A percentile compares a stretch with the other conserved stretches of the same genome.
Evolutionary conservation across 2,797 vertebrate genomes (phyloP).

Genomic region (Danio aesculapii): DNA sequence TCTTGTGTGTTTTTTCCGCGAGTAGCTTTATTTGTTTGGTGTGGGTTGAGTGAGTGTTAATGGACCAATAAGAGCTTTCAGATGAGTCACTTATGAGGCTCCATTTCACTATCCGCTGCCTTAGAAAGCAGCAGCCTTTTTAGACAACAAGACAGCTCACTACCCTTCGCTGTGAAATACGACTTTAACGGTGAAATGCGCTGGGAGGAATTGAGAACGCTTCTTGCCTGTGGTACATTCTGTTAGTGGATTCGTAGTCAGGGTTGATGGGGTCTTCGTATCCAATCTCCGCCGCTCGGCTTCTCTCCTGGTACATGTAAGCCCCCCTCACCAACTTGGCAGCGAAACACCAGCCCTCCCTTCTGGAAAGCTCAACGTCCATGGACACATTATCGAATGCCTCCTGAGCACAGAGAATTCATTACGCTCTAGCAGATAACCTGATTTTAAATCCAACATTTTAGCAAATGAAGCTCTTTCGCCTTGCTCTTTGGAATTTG

Average conservation of each 20-base stretch:
- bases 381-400: slow-evolving; percentile 84
- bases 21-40: slow-evolving; percentile 24
- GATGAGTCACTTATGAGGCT: slow-evolving; percentile 26
- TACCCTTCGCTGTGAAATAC: neutral
- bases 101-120: slow-evolving; percentile 15
- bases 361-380: slow-evolving; percentile 84
- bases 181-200: neutral
- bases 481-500: no score
- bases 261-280: slow-evolving; percentile 92
- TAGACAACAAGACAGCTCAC: slow-evolving; percentile 5
- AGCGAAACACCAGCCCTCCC: slow-evolving; percentile 89
- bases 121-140: slow-evolving; percentile 10
- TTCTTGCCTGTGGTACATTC: slow-evolving; percentile 90
- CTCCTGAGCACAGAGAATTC: slow-evolving; percentile 75
- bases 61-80: slow-evolving; percentile 18
- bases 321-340: slow-evolving; percentile 92
- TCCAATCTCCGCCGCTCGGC: slow-evolving; percentile 80
- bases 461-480: neutral
- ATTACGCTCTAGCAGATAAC: neutral
- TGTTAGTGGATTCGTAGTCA: slow-evolving; percentile 85
- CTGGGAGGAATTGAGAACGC: neutral
- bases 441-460: neutral
- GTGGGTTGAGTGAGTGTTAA: slow-evolving; percentile 11
- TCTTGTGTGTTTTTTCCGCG: slow-evolving; percentile 7
- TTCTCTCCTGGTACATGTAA: slow-evolving; percentile 92